These are phyloP conservation scores for Aratinga solstitialis DNA, from an alignment of 2,797 vertebrate species.

Conservation along the genomic window DNA sequence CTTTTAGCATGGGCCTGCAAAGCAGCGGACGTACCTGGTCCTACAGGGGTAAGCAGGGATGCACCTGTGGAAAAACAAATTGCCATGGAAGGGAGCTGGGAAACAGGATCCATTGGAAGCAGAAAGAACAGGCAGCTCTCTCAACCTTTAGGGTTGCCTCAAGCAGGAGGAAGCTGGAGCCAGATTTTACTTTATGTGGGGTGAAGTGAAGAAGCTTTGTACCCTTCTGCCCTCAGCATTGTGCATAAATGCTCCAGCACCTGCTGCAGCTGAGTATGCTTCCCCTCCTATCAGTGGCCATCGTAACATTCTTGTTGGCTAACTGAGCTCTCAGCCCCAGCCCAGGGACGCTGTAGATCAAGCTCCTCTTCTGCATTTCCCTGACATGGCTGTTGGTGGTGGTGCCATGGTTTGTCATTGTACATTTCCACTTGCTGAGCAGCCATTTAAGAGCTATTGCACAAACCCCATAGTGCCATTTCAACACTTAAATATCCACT, in stretches of 20 bases:
- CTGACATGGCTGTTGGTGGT: background rate
- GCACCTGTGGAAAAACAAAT: background rate
- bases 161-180: background rate
- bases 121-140: background rate
- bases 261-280: background rate
- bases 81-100: background rate
- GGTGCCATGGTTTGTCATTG: background rate
- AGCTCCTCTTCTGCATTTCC: background rate
- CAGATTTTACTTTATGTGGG: background rate
- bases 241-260: background rate
- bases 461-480: background rate
- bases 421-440: background rate
- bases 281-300: background rate
- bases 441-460: background rate
- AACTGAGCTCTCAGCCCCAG: background rate
- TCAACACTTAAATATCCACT: constrained; percentile 42
- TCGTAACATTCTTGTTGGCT: background rate
- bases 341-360: constrained; percentile 21
- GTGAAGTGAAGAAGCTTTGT: background rate
- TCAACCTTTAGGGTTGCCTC: background rate
- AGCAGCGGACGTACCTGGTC: background rate
- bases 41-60: background rate
- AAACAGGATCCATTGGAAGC: background rate
- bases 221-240: background rate
- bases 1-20: background rate